Base-by-base conservation (phyloP, 2,797 vertebrate species). In the Arctocebus calabarensis region DNA sequence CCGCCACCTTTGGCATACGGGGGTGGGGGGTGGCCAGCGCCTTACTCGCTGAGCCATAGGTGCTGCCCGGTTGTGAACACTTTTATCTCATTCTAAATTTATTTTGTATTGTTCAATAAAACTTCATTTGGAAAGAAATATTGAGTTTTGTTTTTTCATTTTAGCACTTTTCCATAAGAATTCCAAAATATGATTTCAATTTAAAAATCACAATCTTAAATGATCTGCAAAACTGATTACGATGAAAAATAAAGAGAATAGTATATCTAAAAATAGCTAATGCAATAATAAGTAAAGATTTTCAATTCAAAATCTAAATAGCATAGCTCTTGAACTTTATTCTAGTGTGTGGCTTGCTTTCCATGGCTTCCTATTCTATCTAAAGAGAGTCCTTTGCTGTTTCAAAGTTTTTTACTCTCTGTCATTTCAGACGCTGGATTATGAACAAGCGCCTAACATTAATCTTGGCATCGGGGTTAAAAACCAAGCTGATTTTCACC, bases 371-470 rank as follows among this genome's bases (percentile, higher is more conserved):
- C 73, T 68, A 64, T 5, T 73, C 43, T 78, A 64, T 59, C 32
- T 74, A 84, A 87, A 59, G 25, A 75, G 32, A 81, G 2, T 74
- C 3, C 10, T 57, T 83, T 17, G 1, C 20, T 84, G 8, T 62
- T 91, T 93, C 52, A 83, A 61, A 81, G 17, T 20, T 48, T 97
- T 79, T 97, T 92, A 96, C 62, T 88, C 97, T 94, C 97, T 94
- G 1, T 70, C 32, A 85, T 95, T 98, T 97, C 95, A 99, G 98
- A 98, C 96, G 94, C 97, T 99, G 89, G 98, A 99, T 98, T 99
- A 99, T 92, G 99, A 99, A 97, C 91, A 99, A 3, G 62, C 99
- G 9, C 98, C 98, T 92, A 81, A 90, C 73, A 92, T 99, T 64
- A 95, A 99, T 0, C 98, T 99, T 14, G 97, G 97, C 37, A 93